Evolutionary conservation across 2,797 vertebrate species (phyloP).

Genomic region (Delichon dasypus): DNA sequence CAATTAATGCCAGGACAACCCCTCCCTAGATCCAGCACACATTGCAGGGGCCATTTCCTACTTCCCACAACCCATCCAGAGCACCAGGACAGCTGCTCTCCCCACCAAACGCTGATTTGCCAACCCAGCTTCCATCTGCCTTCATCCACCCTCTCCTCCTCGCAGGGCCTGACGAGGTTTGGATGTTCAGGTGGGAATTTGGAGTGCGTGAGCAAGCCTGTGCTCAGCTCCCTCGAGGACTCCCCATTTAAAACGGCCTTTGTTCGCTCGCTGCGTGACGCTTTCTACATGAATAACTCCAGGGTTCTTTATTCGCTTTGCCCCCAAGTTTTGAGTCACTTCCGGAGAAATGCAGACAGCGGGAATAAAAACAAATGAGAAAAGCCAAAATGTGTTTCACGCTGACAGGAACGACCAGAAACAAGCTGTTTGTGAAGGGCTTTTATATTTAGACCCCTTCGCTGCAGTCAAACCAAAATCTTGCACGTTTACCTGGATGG

Average conservation of each 20-base stretch:
- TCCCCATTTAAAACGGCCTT: not conserved
- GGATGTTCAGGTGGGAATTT: not conserved
- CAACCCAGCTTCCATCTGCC: not conserved
- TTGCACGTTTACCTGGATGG: not conserved
- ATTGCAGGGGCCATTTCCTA: not conserved
- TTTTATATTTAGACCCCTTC: not conserved
- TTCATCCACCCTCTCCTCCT: not conserved
- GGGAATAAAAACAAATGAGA: slow-evolving; percentile 10
- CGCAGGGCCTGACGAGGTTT: not conserved
- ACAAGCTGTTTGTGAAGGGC: not conserved
- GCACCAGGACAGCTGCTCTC: not conserved
- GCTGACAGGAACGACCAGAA: not conserved
- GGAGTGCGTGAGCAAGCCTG: not conserved
- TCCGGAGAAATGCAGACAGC: slow-evolving; percentile 23
- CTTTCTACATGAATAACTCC: not conserved
- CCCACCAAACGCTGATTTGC: not conserved
- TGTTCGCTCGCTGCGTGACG: not conserved
- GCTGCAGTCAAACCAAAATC: not conserved
- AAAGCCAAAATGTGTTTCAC: not conserved
- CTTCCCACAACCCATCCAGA: not conserved
- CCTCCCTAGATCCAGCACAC: not conserved
- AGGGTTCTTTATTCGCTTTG: not conserved
- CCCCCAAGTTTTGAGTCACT: not conserved
- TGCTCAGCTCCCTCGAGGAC: not conserved
- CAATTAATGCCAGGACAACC: not conserved